A percentile compares a stretch with the other conserved stretches of the same genome.
Conservation (phyloP, 2,113 vertebrate genomes). For the Malurus melanocephalus region DNA sequence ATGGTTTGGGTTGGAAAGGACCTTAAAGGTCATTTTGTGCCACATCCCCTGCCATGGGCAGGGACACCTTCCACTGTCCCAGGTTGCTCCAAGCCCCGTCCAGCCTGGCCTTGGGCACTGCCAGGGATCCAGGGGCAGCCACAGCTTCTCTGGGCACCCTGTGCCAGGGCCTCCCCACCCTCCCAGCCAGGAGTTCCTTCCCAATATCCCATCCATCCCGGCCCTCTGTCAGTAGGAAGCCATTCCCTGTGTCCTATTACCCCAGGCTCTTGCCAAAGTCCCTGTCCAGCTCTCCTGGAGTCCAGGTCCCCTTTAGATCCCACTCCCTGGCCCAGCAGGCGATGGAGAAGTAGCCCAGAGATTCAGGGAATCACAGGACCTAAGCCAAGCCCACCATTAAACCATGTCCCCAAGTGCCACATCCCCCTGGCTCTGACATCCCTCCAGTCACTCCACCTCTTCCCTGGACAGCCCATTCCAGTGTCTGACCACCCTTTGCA, state of each 20-base stretch:
- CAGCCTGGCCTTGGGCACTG: fast-evolving
- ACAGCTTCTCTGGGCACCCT: background rate
- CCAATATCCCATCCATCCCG: background rate
- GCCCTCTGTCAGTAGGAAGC: background rate
- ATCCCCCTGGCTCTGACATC: background rate
- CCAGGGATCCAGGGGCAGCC: background rate
- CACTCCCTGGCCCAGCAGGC: background rate
- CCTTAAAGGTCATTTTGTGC: fast-evolving
- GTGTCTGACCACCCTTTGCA: background rate
- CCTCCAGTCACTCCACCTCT: background rate
- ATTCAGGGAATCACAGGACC: background rate
- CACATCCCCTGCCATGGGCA: background rate
- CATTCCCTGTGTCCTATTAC: background rate
- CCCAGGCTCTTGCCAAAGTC: fast-evolving
- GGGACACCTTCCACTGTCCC: background rate
- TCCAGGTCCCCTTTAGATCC: background rate
- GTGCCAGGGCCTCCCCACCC: fast-evolving
- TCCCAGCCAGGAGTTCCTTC: fast-evolving
- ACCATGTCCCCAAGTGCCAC: fast-evolving
- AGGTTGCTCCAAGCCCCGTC: fast-evolving
- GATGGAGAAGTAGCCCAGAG: background rate
- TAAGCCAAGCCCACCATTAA: background rate
- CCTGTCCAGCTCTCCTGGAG: background rate
- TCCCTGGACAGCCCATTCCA: background rate
- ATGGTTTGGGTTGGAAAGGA: background rate